phyloP scores from a whole-genome alignment of 1,140 invertebrate genomes.

The Dryas iulia region DNA sequence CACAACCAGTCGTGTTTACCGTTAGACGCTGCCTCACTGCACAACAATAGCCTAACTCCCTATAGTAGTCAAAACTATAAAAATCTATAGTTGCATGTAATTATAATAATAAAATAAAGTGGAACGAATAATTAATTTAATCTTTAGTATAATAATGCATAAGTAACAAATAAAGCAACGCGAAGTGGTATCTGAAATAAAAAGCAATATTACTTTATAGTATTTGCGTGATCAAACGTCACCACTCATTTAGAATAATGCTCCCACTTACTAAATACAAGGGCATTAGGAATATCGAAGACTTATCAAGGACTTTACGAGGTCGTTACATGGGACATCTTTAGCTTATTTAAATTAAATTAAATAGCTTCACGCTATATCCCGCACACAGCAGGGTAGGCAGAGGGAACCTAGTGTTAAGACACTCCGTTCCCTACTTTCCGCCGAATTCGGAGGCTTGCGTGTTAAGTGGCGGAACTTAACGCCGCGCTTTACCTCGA shows the following conservation, averaged over 20 bases:
- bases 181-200: background rate
- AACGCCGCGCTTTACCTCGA: too few relatives aligned
- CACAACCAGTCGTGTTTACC: too few relatives aligned
- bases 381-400: background rate
- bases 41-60: too few relatives aligned
- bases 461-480: too few relatives aligned
- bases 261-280: conserved; percentile 33
- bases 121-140: background rate
- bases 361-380: background rate
- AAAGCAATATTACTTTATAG: background rate
- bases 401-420: background rate
- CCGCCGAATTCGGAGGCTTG: too few relatives aligned
- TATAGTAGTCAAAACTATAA: too few relatives aligned
- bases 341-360: background rate
- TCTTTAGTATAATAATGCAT: background rate
- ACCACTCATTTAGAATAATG: conserved; percentile 34
- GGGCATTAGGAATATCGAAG: conserved; percentile 18
- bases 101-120: too few relatives aligned
- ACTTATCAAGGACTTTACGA: conserved; percentile 12
- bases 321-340: conserved; percentile 11
- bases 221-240: conserved; percentile 32
- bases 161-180: background rate
- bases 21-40: too few relatives aligned
- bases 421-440: too few relatives aligned
- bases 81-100: too few relatives aligned